These are phyloP conservation scores for Dicranocentrus wangi DNA, from an alignment of 2,888 invertebrate genomes.

Conservation along the genomic window DNA sequence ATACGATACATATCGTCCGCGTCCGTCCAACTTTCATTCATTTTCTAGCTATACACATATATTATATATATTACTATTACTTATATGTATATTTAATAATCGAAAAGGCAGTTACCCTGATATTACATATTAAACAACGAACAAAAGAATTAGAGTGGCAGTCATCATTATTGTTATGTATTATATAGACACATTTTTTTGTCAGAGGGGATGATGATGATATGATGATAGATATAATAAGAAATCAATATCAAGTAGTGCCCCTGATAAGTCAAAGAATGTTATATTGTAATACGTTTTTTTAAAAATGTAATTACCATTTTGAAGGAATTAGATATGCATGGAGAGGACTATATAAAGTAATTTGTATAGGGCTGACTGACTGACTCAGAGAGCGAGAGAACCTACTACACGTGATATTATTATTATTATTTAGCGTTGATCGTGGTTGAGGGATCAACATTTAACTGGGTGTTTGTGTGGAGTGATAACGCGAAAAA, in stretches of 20 bases:
- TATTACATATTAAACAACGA: background rate
- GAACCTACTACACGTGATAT: background rate
- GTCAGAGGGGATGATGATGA: background rate
- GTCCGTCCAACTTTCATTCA: background rate
- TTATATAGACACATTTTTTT: background rate
- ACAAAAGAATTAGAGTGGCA: slow-evolving; percentile 12
- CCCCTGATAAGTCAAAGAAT: slow-evolving; percentile 52
- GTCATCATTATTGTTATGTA: background rate
- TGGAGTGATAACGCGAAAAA: slow-evolving; percentile 33
- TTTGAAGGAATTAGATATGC: slow-evolving; percentile 42
- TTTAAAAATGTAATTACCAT: slow-evolving; percentile 29
- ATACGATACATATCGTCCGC: no score
- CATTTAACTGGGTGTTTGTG: slow-evolving; percentile 15
- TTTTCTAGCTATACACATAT: background rate
- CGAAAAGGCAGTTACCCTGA: background rate
- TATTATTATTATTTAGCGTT: slow-evolving; percentile 6
- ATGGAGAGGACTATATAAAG: background rate
- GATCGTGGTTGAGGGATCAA: slow-evolving; percentile 52
- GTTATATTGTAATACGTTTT: slow-evolving; percentile 10
- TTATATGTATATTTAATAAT: background rate
- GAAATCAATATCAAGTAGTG: slow-evolving; percentile 41
- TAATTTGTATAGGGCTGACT: no score
- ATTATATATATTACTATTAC: background rate
- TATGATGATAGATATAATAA: slow-evolving; percentile 31
- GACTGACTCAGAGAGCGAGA: background rate